Evolutionary conservation across 2,888 invertebrate species (phyloP).

Genomic region (Taphrorychus bicolor): DNA sequence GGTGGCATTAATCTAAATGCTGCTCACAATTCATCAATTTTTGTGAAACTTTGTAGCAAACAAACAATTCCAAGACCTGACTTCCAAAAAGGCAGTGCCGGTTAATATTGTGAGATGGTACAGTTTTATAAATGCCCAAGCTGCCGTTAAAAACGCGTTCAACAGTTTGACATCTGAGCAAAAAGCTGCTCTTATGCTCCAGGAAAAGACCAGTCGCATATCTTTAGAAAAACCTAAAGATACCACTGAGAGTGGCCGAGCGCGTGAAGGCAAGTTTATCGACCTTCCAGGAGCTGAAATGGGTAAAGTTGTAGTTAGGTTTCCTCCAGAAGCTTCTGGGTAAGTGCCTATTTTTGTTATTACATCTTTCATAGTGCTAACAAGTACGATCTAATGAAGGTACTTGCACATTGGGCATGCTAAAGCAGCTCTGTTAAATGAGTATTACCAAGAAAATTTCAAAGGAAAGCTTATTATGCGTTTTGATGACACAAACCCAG

Average conservation of each 20-base stretch:
- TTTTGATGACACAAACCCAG: slow-evolving; percentile 99
- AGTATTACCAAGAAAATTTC: slow-evolving; percentile 93
- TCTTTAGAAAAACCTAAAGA: slow-evolving; percentile 40
- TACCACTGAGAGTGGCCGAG: slow-evolving; percentile 45
- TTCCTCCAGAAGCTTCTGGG: slow-evolving; percentile 99
- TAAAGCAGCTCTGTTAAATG: slow-evolving; percentile 97
- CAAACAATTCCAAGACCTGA: slow-evolving; percentile 53
- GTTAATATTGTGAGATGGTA: slow-evolving; percentile 73
- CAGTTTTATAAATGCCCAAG: slow-evolving; percentile 69
- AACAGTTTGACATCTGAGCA: slow-evolving; percentile 66
- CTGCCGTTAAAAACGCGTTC: slow-evolving; percentile 65
- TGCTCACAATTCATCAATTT: too few relatives aligned
- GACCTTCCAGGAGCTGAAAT: slow-evolving; percentile 96
- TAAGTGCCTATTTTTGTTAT: slow-evolving; percentile 56
- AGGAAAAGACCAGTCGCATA: slow-evolving; percentile 31
- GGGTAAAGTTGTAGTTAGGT: slow-evolving; percentile 97
- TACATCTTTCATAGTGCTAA: background rate
- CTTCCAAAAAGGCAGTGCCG: slow-evolving; percentile 61
- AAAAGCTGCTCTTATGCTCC: slow-evolving; percentile 47
- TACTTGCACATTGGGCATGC: slow-evolving; percentile 98
- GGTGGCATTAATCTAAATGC: too few relatives aligned
- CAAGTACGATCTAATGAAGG: too few relatives aligned
- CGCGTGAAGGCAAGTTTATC: slow-evolving; percentile 94
- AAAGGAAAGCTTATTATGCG: slow-evolving; percentile 96
- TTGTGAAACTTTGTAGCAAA: slow-evolving; percentile 50